Evolutionary conservation across 2,113 vertebrate genomes (phyloP).

Genomic region (Pelvicachromis taeniatus): DNA sequence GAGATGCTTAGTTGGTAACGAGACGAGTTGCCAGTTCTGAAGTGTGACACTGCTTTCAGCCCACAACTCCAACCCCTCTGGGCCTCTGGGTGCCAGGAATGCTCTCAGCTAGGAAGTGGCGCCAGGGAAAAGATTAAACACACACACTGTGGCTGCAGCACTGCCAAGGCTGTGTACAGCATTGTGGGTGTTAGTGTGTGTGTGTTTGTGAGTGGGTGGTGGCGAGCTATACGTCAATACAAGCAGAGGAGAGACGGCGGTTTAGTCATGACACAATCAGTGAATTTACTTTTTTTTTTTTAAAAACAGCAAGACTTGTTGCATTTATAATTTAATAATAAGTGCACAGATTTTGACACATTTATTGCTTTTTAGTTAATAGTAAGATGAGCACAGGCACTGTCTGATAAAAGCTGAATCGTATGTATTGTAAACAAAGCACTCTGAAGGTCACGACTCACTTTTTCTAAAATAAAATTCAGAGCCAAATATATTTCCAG

Average conservation of each 20-base stretch:
- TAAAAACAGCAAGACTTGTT: not conserved
- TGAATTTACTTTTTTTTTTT: not conserved
- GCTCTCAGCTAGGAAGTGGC: constrained; percentile 60
- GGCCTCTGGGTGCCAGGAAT: constrained; percentile 66
- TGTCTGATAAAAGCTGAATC: not conserved
- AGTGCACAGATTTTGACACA: not conserved
- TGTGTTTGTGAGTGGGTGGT: not conserved
- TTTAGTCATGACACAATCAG: not conserved
- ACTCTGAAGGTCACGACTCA: not conserved
- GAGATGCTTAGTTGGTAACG: constrained; percentile 42
- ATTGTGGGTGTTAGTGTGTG: not conserved
- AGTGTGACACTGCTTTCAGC: constrained; percentile 64
- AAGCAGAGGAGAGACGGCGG: not conserved
- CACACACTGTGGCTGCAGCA: constrained; percentile 45
- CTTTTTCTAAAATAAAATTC: not conserved
- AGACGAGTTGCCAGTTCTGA: constrained; percentile 62
- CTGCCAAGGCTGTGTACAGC: constrained; percentile 25
- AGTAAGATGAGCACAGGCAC: not conserved
- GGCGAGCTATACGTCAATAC: constrained; percentile 4
- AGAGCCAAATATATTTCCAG: not conserved
- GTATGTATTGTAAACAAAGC: not conserved
- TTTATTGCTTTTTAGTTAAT: not conserved
- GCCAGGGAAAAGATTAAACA: constrained; percentile 68
- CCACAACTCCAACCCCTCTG: constrained; percentile 38
- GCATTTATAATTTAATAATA: not conserved